A percentile compares a stretch with the other conserved stretches of the same genome.
Conservation (phyloP, 2,888 invertebrate genomes). For the Oscheius sp. region DNA sequence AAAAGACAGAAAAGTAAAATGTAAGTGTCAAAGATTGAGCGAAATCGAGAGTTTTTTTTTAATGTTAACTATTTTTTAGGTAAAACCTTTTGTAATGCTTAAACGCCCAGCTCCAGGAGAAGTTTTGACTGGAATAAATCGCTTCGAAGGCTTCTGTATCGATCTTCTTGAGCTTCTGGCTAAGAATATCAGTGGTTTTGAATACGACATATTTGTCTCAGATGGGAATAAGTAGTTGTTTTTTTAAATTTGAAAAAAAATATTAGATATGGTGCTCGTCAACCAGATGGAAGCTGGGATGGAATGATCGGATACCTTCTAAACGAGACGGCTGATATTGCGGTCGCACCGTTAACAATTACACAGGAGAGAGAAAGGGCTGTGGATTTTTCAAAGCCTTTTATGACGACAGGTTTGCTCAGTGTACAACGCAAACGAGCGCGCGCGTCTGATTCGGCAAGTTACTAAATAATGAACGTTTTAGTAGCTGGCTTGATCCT, state of each 20-base stretch:
- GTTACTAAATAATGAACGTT: not conserved
- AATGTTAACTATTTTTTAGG: conserved; percentile 75
- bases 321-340: conserved; percentile 83
- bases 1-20: no score
- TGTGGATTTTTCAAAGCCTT: conserved; percentile 96
- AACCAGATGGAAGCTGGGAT: conserved; percentile 66
- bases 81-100: conserved; percentile 86
- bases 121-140: conserved; percentile 61
- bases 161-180: conserved; percentile 72
- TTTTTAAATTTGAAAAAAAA: not conserved
- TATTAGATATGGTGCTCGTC: conserved; percentile 45
- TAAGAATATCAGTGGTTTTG: conserved; percentile 55
- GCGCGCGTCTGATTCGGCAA: not conserved
- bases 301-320: conserved; percentile 70
- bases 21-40: no score
- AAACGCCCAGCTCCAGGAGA: conserved; percentile 75
- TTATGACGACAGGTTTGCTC: conserved; percentile 94
- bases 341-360: conserved; percentile 92
- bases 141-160: conserved; percentile 72
- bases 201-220: conserved; percentile 68
- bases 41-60: not conserved
- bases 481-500: no score
- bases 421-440: no score
- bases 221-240: conserved; percentile 67
- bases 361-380: conserved; percentile 87